Conservation (phyloP, 1,140 invertebrate genomes). For the Zaprionus camerounensis region DNA sequence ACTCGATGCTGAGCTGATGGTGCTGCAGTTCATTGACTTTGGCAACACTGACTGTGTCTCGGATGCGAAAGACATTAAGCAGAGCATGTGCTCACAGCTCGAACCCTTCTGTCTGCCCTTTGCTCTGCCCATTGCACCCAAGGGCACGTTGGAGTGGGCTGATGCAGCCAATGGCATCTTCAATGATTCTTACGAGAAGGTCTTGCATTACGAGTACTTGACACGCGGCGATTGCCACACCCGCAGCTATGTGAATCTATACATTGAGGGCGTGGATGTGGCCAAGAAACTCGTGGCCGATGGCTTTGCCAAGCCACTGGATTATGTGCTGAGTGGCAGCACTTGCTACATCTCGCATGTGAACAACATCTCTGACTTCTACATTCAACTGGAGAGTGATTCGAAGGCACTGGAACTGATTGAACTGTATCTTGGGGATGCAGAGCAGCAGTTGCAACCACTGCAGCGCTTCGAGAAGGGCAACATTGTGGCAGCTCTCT, state of each 20-base stretch:
- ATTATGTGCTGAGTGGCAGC: conserved; percentile 85
- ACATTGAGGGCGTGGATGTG: conserved; percentile 86
- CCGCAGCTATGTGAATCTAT: conserved; percentile 88
- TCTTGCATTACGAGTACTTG: conserved; percentile 85
- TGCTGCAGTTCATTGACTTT: conserved; percentile 92
- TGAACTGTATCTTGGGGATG: conserved; percentile 85
- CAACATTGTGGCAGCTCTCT: conserved; percentile 88
- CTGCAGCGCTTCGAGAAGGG: conserved; percentile 84
- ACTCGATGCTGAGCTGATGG: conserved; percentile 89
- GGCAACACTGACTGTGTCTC: conserved; percentile 91
- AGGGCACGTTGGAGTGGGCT: conserved; percentile 88
- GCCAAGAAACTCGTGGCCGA: conserved; percentile 86
- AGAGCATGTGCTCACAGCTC: conserved; percentile 85
- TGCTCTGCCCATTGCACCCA: conserved; percentile 88
- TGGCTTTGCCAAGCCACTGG: conserved; percentile 85
- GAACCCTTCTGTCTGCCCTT: conserved; percentile 87
- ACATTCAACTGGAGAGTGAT: conserved; percentile 88
- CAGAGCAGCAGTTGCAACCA: conserved; percentile 55
- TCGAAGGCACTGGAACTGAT: conserved; percentile 87
- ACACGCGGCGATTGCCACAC: conserved; percentile 73
- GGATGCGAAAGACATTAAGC: conserved; percentile 86
- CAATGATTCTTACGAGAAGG: conserved; percentile 82
- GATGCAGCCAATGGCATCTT: conserved; percentile 87
- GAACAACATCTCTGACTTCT: conserved; percentile 89
- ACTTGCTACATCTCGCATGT: conserved; percentile 88